phyloP scores from a whole-genome alignment of 2,888 invertebrate species.

The Oxycera nigricornis region DNA sequence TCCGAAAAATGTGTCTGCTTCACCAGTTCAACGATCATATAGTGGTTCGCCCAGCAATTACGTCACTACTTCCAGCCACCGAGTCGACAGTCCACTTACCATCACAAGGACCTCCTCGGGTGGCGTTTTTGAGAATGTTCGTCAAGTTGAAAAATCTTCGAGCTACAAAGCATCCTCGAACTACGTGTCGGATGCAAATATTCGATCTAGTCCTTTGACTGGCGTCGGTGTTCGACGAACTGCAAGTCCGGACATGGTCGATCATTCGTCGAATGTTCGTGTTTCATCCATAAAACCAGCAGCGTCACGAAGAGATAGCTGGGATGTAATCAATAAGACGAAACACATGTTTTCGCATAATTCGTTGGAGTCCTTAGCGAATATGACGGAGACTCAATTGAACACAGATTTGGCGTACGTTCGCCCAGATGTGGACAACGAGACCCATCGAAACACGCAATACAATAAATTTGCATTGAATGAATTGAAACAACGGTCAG shows the following conservation, averaged over 20 bases:
- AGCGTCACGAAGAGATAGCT: conserved; percentile 73
- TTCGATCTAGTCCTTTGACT: conserved; percentile 64
- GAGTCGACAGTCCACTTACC: conserved; percentile 59
- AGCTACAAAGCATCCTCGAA: conserved; percentile 65
- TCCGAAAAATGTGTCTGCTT: conserved; percentile 58
- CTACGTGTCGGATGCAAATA: conserved; percentile 60
- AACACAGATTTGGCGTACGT: conserved; percentile 63
- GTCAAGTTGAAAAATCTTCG: conserved; percentile 63
- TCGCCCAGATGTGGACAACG: conserved; percentile 66
- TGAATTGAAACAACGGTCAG: conserved; percentile 53
- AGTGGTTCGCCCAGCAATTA: conserved; percentile 66
- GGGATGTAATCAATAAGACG: conserved; percentile 84
- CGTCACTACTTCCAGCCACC: conserved; percentile 63
- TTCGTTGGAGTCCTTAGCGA: conserved; percentile 74
- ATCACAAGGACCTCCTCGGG: conserved; percentile 48
- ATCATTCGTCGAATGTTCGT: conserved; percentile 67
- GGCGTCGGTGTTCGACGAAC: conserved; percentile 64
- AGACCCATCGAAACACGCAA: conserved; percentile 69
- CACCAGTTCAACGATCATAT: conserved; percentile 58
- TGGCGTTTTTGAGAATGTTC: conserved; percentile 57
- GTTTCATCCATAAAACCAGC: conserved; percentile 69
- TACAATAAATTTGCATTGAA: conserved; percentile 65
- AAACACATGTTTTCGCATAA: conserved; percentile 75
- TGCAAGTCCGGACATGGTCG: conserved; percentile 65
- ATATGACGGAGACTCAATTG: conserved; percentile 70